Percentiles rank a stretch among this genome's conserved stretches.
phyloP scores from a whole-genome alignment of 1,140 invertebrate species.

The Aricia agestis region DNA sequence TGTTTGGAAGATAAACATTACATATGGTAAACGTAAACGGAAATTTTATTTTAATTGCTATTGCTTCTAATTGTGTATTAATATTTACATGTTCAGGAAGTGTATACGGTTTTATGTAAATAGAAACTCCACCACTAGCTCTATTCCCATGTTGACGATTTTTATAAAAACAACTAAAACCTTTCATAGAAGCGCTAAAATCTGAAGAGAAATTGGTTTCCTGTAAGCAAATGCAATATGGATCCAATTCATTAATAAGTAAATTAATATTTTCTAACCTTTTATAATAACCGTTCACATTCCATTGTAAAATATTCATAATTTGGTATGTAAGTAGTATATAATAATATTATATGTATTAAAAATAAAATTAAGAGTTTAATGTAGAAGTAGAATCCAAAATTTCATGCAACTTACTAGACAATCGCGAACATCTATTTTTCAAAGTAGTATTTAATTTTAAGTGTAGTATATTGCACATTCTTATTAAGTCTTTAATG shows the following conservation, averaged over 20 bases:
- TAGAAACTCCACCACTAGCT: conserved; percentile 43
- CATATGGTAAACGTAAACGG: conserved; percentile 34
- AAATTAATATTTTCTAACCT: conserved; percentile 32
- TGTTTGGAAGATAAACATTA: conserved; percentile 43
- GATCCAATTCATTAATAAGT: conserved; percentile 25
- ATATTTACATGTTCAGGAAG: conserved; percentile 32
- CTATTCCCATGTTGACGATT: conserved; percentile 26
- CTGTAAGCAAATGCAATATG: conserved; percentile 36
- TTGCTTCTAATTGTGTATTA: conserved; percentile 37
- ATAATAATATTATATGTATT: conserved; percentile 1
- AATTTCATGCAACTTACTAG: conserved; percentile 31
- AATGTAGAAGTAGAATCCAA: conserved; percentile 14
- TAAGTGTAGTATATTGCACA: conserved; percentile 27
- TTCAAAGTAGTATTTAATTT: conserved; percentile 32
- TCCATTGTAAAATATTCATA: conserved; percentile 35
- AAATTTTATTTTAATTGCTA: conserved; percentile 33
- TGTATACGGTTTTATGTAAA: conserved; percentile 32
- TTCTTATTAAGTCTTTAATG: conserved; percentile 27
- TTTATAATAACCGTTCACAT: conserved; percentile 31
- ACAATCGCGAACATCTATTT: conserved; percentile 34
- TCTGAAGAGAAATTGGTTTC: conserved; percentile 43
- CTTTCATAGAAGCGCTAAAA: conserved; percentile 23
- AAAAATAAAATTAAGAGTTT: background rate
- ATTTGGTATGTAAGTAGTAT: conserved; percentile 17
- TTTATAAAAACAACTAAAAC: conserved; percentile 32